Conservation (phyloP, 2,888 invertebrate species). For the Oligia latruncula region DNA sequence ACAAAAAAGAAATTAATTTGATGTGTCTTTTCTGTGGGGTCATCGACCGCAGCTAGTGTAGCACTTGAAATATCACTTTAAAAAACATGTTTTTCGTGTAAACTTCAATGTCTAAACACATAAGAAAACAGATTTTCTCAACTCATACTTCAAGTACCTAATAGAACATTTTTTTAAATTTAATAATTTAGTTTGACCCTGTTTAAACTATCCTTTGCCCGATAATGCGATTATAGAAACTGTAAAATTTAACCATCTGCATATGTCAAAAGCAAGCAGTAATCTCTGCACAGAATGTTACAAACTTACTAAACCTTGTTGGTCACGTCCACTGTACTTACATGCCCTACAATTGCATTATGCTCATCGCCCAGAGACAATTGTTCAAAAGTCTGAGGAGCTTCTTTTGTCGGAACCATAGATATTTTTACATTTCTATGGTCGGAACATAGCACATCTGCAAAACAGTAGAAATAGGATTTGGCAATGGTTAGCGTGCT, state of each 20-base stretch:
- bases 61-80: too few species aligned
- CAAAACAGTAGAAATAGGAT: not conserved
- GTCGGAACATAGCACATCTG: not conserved
- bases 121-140: too few species aligned
- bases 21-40: too few species aligned
- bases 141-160: too few species aligned
- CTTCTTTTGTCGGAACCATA: not conserved
- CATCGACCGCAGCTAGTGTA: too few species aligned
- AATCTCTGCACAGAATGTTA: not conserved
- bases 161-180: too few species aligned
- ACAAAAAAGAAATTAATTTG: too few species aligned
- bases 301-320: not conserved
- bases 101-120: too few species aligned
- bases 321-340: slow-evolving; percentile 17
- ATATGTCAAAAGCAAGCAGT: not conserved
- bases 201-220: not conserved
- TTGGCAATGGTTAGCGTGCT: too few species aligned
- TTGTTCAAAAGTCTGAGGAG: not conserved
- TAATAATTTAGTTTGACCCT: too few species aligned
- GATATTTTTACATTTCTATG: too few species aligned
- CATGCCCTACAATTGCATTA: not conserved
- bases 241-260: not conserved
- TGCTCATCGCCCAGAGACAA: not conserved
- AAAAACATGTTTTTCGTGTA: too few species aligned
- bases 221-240: not conserved